A percentile compares a stretch with the other conserved stretches of the same genome.
Evolutionary conservation across 2,797 vertebrate genomes (phyloP).

Genomic region (Lycodopsis pacificus): DNA sequence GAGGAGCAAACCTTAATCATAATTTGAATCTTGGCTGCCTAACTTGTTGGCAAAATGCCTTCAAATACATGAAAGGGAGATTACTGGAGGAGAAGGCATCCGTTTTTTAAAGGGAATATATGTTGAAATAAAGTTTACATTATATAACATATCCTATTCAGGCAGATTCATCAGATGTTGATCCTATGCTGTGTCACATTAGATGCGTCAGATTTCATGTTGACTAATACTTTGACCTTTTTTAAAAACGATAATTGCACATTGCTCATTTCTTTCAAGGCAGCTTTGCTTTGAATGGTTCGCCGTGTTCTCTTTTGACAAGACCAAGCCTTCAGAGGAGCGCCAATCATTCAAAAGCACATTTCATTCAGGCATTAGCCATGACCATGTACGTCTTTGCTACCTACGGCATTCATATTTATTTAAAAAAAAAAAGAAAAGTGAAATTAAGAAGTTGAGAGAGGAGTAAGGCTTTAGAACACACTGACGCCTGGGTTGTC

Average conservation of each 20-base stretch:
- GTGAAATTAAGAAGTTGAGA: not conserved
- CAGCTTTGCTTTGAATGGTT: slow-evolving; percentile 5
- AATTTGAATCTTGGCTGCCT: slow-evolving; percentile 48
- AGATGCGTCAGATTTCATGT: not conserved
- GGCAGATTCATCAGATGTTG: not conserved
- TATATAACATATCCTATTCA: not conserved
- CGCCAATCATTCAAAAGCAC: slow-evolving; percentile 22
- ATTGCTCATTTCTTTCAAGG: not conserved
- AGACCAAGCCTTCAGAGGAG: not conserved
- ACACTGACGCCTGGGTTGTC: slow-evolving; percentile 9
- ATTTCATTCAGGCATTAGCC: slow-evolving; percentile 11
- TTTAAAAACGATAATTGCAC: slow-evolving; percentile 10
- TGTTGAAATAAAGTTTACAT: no score
- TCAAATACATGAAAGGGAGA: slow-evolving; percentile 41
- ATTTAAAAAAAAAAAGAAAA: no score
- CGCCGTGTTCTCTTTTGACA: not conserved
- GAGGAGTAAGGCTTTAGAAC: slow-evolving; percentile 8
- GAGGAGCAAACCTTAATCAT: slow-evolving; percentile 47
- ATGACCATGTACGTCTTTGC: slow-evolving; percentile 2
- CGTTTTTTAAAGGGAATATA: not conserved
- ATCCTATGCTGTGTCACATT: not conserved
- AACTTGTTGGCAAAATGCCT: slow-evolving; percentile 54
- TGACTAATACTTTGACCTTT: slow-evolving; percentile 9
- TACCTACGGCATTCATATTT: not conserved
- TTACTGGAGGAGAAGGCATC: not conserved